These are phyloP conservation scores for Typhlichthys subterraneus DNA, from an alignment of 2,797 vertebrate species.

Conservation along the genomic window DNA sequence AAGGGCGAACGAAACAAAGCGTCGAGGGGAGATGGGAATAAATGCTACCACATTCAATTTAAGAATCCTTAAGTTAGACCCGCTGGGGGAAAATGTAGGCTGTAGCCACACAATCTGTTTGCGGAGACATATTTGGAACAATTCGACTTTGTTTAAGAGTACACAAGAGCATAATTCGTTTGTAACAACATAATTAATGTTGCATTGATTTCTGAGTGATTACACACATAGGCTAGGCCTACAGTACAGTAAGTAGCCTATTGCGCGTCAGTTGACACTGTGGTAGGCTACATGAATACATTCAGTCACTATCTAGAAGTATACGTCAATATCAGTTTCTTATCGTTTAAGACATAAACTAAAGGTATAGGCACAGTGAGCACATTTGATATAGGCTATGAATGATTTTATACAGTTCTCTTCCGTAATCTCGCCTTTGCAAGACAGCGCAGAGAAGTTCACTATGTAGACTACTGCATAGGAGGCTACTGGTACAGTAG, in stretches of 20 bases:
- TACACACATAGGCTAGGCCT: not conserved
- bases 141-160: not conserved
- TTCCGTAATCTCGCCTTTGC: not conserved
- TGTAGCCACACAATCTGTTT: not conserved
- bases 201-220: not conserved
- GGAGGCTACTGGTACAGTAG: not conserved
- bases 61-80: not conserved
- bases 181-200: not conserved
- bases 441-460: slow-evolving; percentile 7
- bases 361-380: not conserved
- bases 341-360: slow-evolving; percentile 7
- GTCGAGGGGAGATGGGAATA: too few relatives aligned
- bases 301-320: not conserved
- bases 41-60: not conserved
- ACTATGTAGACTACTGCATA: not conserved
- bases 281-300: not conserved
- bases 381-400: slow-evolving; percentile 1
- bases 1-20: too few relatives aligned
- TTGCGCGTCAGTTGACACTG: not conserved
- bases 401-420: not conserved
- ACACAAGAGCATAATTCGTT: not conserved
- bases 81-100: not conserved
- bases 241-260: not conserved
- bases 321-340: slow-evolving; percentile 18
- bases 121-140: not conserved